These are phyloP conservation scores for Lamprotornis superbus DNA, from an alignment of 2,113 vertebrate genomes.

Conservation along the genomic window DNA sequence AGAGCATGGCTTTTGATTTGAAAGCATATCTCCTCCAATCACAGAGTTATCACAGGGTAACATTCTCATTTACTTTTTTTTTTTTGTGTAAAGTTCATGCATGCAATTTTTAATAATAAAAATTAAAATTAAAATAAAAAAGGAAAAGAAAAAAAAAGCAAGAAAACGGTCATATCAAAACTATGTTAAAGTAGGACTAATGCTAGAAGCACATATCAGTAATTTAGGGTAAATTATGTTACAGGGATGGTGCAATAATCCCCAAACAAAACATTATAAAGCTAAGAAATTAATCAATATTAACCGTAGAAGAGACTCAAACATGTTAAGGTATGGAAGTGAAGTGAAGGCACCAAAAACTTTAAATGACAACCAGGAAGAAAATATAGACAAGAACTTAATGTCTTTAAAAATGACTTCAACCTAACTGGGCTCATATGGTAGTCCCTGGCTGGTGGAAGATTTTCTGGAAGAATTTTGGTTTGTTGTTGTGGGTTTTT, in stretches of 20 bases:
- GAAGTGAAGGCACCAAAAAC: conserved; percentile 67
- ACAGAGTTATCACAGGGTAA: conserved; percentile 63
- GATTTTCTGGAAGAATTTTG: conserved; percentile 40
- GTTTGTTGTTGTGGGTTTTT: background rate
- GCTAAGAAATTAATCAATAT: conserved; percentile 59
- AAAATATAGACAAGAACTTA: conserved; percentile 66
- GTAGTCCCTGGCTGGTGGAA: conserved; percentile 57
- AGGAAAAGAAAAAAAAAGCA: background rate
- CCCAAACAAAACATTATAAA: conserved; percentile 62
- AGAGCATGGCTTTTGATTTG: conserved; percentile 53
- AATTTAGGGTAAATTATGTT: conserved; percentile 37
- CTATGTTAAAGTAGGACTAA: conserved; percentile 44
- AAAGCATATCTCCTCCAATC: conserved; percentile 62
- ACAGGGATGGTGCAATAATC: conserved; percentile 61
- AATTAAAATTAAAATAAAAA: background rate
- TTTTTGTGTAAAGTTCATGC: conserved; percentile 41
- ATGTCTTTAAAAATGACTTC: conserved; percentile 63
- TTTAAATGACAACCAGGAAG: conserved; percentile 67
- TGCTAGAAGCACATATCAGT: conserved; percentile 53
- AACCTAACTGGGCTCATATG: conserved; percentile 41
- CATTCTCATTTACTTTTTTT: conserved; percentile 53
- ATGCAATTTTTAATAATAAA: conserved; percentile 64
- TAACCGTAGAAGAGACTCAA: conserved; percentile 65
- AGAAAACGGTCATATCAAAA: conserved; percentile 55
- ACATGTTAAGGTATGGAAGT: conserved; percentile 68